These are phyloP conservation scores for Lepilemur ruficaudatus DNA, from an alignment of 2,797 vertebrate genomes.

Conservation along the genomic window DNA sequence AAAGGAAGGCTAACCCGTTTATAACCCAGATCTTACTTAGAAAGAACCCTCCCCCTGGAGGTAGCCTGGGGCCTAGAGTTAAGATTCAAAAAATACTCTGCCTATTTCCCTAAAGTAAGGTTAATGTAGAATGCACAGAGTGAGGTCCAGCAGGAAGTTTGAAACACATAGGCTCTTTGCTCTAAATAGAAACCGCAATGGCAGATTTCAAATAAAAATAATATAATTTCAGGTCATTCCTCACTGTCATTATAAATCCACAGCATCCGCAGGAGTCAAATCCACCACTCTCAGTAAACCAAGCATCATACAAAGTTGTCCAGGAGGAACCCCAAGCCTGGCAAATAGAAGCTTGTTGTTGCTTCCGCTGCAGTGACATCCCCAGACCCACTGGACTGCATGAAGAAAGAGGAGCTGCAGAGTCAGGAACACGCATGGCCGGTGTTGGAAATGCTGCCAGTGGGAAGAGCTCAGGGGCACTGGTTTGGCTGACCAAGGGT, in stretches of 20 bases:
- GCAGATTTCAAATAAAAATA: not conserved
- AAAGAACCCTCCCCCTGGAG: not conserved
- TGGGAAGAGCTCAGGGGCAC: too few species aligned
- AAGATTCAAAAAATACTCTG: not conserved
- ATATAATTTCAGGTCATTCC: not conserved
- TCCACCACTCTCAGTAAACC: not conserved
- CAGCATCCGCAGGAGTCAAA: not conserved
- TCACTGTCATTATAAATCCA: not conserved
- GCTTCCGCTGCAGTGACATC: not conserved
- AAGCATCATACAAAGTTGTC: not conserved
- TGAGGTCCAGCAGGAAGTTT: not conserved
- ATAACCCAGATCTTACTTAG: not conserved
- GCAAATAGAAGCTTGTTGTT: not conserved
- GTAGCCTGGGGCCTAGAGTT: not conserved
- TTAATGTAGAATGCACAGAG: fast-evolving
- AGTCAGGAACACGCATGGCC: not conserved
- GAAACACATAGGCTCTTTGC: not conserved
- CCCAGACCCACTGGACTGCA: not conserved
- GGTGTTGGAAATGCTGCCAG: not conserved
- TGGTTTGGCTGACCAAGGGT: too few species aligned
- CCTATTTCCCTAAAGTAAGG: not conserved
- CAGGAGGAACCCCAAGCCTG: too few species aligned
- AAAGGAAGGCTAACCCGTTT: too few species aligned
- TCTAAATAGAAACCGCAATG: not conserved
- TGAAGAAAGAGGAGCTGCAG: not conserved